A percentile compares a stretch with the other conserved stretches of the same genome.
Conservation (phyloP, 1,140 invertebrate species). For the Cotesia vestalis region DNA sequence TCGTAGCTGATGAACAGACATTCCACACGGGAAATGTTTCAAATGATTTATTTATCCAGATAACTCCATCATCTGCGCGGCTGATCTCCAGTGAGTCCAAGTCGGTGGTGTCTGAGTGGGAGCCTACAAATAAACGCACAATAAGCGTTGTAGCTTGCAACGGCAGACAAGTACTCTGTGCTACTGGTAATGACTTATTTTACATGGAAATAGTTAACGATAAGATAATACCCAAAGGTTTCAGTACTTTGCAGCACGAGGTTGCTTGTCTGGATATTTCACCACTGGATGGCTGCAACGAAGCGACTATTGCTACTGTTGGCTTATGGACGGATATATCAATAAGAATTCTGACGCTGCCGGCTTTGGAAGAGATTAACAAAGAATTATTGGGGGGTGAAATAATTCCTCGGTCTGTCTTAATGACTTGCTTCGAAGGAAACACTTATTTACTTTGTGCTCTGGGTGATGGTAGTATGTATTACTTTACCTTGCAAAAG, state of each 20-base stretch:
- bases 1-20: conserved; percentile 90
- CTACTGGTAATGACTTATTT: conserved; percentile 87
- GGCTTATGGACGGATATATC: conserved; percentile 98
- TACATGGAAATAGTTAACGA: conserved; percentile 84
- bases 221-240: conserved; percentile 73
- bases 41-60: conserved; percentile 83
- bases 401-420: conserved; percentile 94
- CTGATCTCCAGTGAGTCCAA: conserved; percentile 75
- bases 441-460: conserved; percentile 91
- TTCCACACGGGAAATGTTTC: conserved; percentile 92
- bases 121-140: conserved; percentile 75
- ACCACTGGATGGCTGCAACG: conserved; percentile 73
- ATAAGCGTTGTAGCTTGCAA: conserved; percentile 93
- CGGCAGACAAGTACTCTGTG: conserved; percentile 83
- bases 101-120: conserved; percentile 80
- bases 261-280: conserved; percentile 96
- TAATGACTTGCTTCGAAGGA: conserved; percentile 94
- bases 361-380: conserved; percentile 79
- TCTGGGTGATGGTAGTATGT: conserved; percentile 96
- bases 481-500: conserved; percentile 90
- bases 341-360: conserved; percentile 83
- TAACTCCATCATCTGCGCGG: conserved; percentile 77
- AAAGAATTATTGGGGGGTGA: conserved; percentile 91
- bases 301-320: conserved; percentile 84
- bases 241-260: conserved; percentile 85